phyloP scores from a whole-genome alignment of 2,888 invertebrate genomes.

The Hypsopygia costalis region DNA sequence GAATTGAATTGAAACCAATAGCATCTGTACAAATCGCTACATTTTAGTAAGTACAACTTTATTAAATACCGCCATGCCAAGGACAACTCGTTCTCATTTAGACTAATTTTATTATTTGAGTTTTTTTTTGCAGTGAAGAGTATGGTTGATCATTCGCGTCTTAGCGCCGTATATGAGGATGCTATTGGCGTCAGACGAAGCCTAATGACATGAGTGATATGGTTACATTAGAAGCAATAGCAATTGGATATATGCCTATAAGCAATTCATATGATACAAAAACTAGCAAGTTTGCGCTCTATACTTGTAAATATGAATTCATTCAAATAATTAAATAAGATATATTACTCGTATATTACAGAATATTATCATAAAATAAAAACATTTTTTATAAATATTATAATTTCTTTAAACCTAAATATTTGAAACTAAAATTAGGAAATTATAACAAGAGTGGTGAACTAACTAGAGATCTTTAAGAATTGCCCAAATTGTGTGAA shows the following conservation, averaged over 20 bases:
- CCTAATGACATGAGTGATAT: conserved; percentile 31
- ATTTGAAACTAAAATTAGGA: conserved; percentile 34
- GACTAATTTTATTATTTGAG: neutral
- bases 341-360: conserved; percentile 67
- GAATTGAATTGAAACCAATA: conserved; percentile 2
- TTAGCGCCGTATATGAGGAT: neutral
- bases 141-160: conserved; percentile 3
- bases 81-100: neutral
- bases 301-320: conserved; percentile 55
- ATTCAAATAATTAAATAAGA: conserved; percentile 64
- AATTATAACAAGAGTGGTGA: conserved; percentile 37
- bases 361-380: conserved; percentile 55
- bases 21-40: conserved; percentile 4
- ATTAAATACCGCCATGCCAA: too few species aligned
- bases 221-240: conserved; percentile 41
- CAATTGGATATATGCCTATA: conserved; percentile 36
- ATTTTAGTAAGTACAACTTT: conserved; percentile 1
- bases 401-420: conserved; percentile 49
- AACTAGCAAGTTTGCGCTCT: conserved; percentile 42
- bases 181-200: neutral
- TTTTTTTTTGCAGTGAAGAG: neutral
- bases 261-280: conserved; percentile 53
- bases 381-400: conserved; percentile 60
- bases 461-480: conserved; percentile 41
- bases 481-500: conserved; percentile 26